phyloP scores from a whole-genome alignment of 2,888 invertebrate genomes.

The Drosophila borborema region DNA sequence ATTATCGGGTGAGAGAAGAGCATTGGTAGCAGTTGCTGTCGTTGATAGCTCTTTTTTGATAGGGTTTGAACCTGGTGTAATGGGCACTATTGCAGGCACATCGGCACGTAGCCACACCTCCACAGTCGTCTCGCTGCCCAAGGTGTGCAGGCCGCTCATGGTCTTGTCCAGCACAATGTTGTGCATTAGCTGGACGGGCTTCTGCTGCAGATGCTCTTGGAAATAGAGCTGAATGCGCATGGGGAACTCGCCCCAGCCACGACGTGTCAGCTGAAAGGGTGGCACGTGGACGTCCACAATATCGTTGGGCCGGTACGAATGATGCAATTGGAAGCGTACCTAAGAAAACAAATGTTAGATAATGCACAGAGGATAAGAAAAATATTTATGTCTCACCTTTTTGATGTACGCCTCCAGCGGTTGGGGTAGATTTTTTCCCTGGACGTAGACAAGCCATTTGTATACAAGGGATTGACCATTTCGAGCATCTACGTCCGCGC shows the following conservation, averaged over 20 bases:
- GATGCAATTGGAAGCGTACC: slow-evolving; percentile 91
- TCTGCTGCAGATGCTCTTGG: slow-evolving; percentile 88
- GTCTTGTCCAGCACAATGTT: slow-evolving; percentile 92
- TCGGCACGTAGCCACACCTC: slow-evolving; percentile 88
- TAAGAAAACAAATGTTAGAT: slow-evolving; percentile 10
- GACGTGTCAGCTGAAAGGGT: slow-evolving; percentile 93
- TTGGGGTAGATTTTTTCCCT: slow-evolving; percentile 88
- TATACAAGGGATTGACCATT: slow-evolving; percentile 91
- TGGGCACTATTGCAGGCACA: not conserved
- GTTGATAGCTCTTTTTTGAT: slow-evolving; percentile 11
- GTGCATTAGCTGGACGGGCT: slow-evolving; percentile 92
- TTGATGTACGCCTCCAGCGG: slow-evolving; percentile 88
- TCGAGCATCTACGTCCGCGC: slow-evolving; percentile 69
- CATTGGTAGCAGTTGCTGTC: not conserved
- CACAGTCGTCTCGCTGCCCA: slow-evolving; percentile 92
- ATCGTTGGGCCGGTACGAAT: slow-evolving; percentile 94
- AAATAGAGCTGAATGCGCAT: slow-evolving; percentile 93
- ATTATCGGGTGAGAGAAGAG: not conserved
- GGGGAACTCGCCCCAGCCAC: slow-evolving; percentile 97
- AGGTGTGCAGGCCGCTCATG: slow-evolving; percentile 93
- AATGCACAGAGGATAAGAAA: fast-evolving
- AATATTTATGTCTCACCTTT: slow-evolving; percentile 86
- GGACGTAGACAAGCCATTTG: slow-evolving; percentile 96
- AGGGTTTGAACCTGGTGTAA: not conserved
- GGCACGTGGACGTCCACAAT: slow-evolving; percentile 91